Base-by-base conservation (phyloP, 1,140 invertebrate genomes). In the Brachionus asplanchnoidis region DNA sequence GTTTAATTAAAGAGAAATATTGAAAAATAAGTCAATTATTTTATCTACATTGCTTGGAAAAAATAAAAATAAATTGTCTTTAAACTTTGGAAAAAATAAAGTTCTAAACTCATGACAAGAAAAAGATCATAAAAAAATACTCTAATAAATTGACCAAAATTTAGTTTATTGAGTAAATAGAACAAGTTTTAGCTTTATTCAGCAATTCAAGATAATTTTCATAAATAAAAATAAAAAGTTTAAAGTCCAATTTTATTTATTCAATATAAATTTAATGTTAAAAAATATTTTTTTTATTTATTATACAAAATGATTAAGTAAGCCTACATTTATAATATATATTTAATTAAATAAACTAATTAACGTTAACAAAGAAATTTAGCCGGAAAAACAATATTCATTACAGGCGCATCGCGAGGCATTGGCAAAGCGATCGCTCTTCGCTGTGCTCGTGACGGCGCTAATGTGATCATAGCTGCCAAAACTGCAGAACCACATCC, bases 371-470 rank as follows among this genome's bases (percentile, higher is more conserved):
- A 28, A 40, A 73, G 68, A 42, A 73, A 73, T 82, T 84, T 99
- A 86, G 94, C 94, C 85, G 96, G 96, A 12, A 93, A 93, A 66
- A 98, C 96, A 5, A 89, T 98, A 36, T 97, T 99, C 87, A 96
- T 99, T 84, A 97, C 97, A 23, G 97, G 97, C 32, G 97, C 95
- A 14, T 98, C 95, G 85, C 92, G 97, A 86, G 97, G 97, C 65
- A 99, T 99, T 88, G 97, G 97, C 5, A 97, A 98, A 90, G 94
- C 93, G 50, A 99, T 99, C 86, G 97, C 96, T 9, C 88, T 99
- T 14, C 12, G 84, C 6, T 75, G 89, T 65, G 91, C 91, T n/a
- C 88, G 87, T 88, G 97, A 99, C 93, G 89, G 89, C 11, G 96
- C 96, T 0, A 98, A 98, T 90, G 92, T 99, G 87, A 93, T 97